Evolutionary conservation across 2,888 invertebrate genomes (phyloP).

Genomic region (Tribolium freemani): DNA sequence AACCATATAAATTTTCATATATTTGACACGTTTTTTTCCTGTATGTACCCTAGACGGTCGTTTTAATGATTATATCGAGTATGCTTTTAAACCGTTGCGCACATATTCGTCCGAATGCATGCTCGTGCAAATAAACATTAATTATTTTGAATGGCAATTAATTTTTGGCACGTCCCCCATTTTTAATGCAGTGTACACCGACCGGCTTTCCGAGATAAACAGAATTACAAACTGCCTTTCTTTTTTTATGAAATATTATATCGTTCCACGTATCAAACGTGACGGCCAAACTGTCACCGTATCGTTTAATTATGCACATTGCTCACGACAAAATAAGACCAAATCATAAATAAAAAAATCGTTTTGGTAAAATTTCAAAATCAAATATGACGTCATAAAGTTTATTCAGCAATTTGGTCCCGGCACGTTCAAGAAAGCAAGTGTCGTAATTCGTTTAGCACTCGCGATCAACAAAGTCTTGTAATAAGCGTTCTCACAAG

Average conservation of each 20-base stretch:
- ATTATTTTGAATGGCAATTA: conserved; percentile 46
- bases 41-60: not conserved
- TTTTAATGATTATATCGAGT: conserved; percentile 24
- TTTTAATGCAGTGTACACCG: conserved; percentile 42
- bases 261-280: conserved; percentile 14
- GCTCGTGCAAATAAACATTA: conserved; percentile 48
- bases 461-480: conserved; percentile 39
- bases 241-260: conserved; percentile 37
- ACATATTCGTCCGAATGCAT: conserved; percentile 57
- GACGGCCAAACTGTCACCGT: conserved; percentile 20
- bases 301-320: conserved; percentile 7
- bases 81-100: conserved; percentile 13
- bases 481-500: conserved; percentile 36
- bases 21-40: not conserved
- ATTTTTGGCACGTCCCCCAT: conserved; percentile 42
- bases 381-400: not conserved
- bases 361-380: too few relatives aligned
- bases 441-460: conserved; percentile 33
- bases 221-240: conserved; percentile 40
- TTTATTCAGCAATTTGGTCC: conserved; percentile 3
- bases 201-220: conserved; percentile 42
- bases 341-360: too few relatives aligned
- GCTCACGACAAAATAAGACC: too few relatives aligned
- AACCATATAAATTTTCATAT: not conserved
- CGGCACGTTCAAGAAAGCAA: conserved; percentile 15